Evolutionary conservation across 2,888 invertebrate genomes (phyloP).

Genomic region (Plagiodera versicolora): DNA sequence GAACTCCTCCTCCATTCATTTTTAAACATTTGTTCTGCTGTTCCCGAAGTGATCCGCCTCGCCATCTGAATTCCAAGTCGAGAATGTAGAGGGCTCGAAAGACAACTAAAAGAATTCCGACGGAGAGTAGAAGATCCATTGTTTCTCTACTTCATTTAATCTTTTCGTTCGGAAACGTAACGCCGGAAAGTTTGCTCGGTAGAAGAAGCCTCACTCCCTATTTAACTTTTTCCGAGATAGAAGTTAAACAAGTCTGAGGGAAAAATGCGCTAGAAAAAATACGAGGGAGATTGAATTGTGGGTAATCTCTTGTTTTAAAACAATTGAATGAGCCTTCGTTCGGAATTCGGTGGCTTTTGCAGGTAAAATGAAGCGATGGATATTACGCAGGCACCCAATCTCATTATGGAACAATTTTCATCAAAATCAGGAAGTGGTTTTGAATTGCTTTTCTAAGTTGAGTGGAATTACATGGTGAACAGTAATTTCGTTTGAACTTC

Average conservation of each 20-base stretch:
- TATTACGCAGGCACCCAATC: neutral
- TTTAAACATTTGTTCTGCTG: neutral
- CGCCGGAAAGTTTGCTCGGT: conserved; percentile 33
- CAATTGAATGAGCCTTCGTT: conserved; percentile 48
- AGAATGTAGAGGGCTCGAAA: conserved; percentile 9
- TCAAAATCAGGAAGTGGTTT: neutral
- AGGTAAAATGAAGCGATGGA: neutral
- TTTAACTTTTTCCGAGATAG: neutral
- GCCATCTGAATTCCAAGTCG: conserved; percentile 5
- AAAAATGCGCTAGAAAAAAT: conserved; percentile 43
- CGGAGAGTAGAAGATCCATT: conserved; percentile 39
- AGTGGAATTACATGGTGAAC: neutral
- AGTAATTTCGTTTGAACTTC: neutral
- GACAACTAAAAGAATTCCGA: conserved; percentile 2
- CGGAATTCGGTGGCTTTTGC: conserved; percentile 16
- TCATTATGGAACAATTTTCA: neutral
- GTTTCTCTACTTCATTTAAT: conserved; percentile 44
- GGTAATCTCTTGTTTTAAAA: conserved; percentile 48
- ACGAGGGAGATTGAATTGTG: conserved; percentile 47
- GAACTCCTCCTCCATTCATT: neutral
- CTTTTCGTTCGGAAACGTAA: conserved; percentile 38
- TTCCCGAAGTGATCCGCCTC: too few species aligned
- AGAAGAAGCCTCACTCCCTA: neutral
- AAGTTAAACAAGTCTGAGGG: conserved; percentile 4
- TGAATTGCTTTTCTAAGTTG: neutral